Evolutionary conservation across 2,113 vertebrate species (phyloP).

Genomic region (Chaetodon trifascialis): DNA sequence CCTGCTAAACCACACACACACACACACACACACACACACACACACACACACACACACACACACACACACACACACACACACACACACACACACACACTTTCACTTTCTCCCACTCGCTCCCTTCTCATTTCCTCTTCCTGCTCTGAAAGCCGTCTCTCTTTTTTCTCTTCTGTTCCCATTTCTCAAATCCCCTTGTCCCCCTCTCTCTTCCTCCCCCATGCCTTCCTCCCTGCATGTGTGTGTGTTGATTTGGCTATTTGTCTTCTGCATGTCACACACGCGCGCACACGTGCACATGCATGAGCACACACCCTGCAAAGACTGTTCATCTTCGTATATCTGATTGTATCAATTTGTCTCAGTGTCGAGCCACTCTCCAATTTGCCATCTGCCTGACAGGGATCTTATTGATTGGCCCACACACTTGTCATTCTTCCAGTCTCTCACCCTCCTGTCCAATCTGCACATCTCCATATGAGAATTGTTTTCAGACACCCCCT

Average conservation of each 20-base stretch:
- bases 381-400: conserved; percentile 81
- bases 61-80: background rate
- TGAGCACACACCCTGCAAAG: conserved; percentile 22
- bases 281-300: conserved; percentile 16
- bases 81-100: conserved; percentile 5
- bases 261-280: conserved; percentile 39
- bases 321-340: conserved; percentile 74
- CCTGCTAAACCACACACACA: conserved; percentile 28
- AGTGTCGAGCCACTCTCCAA: conserved; percentile 79
- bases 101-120: conserved; percentile 12
- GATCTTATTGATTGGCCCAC: conserved; percentile 79
- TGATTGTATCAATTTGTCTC: conserved; percentile 84
- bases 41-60: no score
- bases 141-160: conserved; percentile 22
- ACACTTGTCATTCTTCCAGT: conserved; percentile 75
- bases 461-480: conserved; percentile 71
- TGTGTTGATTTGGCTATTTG: conserved; percentile 61
- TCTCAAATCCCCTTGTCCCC: conserved; percentile 30
- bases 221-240: conserved; percentile 47
- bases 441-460: conserved; percentile 71
- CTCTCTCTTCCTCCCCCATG: background rate
- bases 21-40: background rate
- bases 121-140: conserved; percentile 40
- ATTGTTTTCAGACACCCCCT: conserved; percentile 46
- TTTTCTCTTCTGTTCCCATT: conserved; percentile 27